These are phyloP conservation scores for Lycorma delicatula DNA, from an alignment of 1,140 invertebrate genomes.

Conservation along the genomic window DNA sequence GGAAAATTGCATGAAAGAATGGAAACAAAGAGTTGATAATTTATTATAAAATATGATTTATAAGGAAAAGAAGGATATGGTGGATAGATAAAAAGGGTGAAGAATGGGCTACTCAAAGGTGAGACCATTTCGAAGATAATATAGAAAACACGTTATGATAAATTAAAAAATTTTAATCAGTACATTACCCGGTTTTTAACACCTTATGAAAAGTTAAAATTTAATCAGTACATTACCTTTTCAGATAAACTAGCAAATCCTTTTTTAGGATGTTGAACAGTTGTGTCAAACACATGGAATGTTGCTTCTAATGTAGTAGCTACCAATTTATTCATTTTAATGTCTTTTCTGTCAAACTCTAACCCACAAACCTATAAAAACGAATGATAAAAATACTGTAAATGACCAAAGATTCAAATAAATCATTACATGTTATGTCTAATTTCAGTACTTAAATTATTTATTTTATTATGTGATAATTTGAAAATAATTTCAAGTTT, in stretches of 20 bases:
- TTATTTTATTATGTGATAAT: not conserved
- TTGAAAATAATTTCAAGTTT: constrained; percentile 4
- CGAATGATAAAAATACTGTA: too few species aligned
- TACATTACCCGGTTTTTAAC: too few species aligned
- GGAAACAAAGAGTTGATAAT: too few species aligned
- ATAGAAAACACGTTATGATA: too few species aligned
- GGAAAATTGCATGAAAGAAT: too few species aligned
- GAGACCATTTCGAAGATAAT: too few species aligned
- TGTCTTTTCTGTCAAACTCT: constrained; percentile 91
- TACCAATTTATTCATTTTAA: constrained; percentile 90
- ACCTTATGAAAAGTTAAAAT: too few species aligned
- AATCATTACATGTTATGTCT: not conserved
- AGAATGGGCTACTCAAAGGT: too few species aligned
- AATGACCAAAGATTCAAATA: too few species aligned
- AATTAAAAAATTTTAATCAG: too few species aligned
- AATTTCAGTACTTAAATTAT: constrained; percentile 14
- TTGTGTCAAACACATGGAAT: constrained; percentile 81
- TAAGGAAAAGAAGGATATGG: not conserved
- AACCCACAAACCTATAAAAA: constrained; percentile 65
- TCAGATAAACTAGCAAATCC: constrained; percentile 74
- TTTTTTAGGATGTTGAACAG: constrained; percentile 77
- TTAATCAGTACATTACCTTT: constrained; percentile 54
- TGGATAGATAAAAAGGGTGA: not conserved
- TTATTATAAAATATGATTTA: too few species aligned
- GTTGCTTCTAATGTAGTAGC: constrained; percentile 90